These are phyloP conservation scores for Sesamia nonagrioides DNA, from an alignment of 1,140 invertebrate genomes.

Conservation along the genomic window DNA sequence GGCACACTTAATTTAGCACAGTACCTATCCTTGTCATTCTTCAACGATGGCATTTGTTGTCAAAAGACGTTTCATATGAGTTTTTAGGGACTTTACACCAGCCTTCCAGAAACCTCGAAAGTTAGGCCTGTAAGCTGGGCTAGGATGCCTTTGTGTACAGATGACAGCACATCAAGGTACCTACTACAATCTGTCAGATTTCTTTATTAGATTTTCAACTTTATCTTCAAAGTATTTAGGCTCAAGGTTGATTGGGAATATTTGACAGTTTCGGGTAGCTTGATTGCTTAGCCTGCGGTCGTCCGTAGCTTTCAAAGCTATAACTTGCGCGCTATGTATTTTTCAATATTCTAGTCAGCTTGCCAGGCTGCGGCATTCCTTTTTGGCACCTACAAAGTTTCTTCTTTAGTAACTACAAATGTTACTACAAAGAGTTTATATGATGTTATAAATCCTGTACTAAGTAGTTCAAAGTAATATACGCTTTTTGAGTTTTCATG, in stretches of 20 bases:
- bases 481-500: constrained; percentile 8
- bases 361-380: neutral
- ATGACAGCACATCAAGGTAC: no score
- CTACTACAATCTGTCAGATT: no score
- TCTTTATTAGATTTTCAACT: no score
- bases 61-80: constrained; percentile 1
- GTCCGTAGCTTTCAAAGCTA: no score
- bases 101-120: neutral
- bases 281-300: no score
- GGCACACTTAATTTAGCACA: neutral
- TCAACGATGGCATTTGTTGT: neutral
- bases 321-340: neutral
- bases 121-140: neutral
- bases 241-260: no score
- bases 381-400: no score
- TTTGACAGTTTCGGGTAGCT: no score
- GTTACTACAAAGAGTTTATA: no score
- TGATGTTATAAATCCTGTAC: no score
- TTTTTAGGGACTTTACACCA: neutral
- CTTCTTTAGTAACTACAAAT: no score
- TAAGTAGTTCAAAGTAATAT: neutral
- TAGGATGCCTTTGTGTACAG: neutral
- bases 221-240: no score
- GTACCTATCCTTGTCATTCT: constrained; percentile 3
- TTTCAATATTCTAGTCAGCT: neutral